Evolutionary conservation across 2,797 vertebrate species (phyloP), one percentile per base, ranked within the genome.

Genomic region (Dermochelys coriacea): DNA sequence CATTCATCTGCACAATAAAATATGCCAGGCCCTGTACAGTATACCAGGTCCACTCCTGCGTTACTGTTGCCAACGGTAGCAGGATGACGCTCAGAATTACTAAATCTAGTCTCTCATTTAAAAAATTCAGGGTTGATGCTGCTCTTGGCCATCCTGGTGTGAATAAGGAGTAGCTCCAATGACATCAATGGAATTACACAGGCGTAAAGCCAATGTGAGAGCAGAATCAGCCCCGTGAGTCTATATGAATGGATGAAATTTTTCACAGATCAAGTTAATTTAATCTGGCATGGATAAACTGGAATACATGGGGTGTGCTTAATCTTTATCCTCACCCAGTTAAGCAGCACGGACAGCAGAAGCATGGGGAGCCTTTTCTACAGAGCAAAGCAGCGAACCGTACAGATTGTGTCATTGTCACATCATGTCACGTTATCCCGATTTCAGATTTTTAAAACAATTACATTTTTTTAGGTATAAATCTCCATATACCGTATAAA

Each of bases 91-190:
- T 91, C 79, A 89, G 37, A 89, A 79, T 57, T n/a, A 0, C 84
- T 47, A 83, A 50, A 86, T 80, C 71, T 25, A 55, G 12, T 50
- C 93, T 88, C 86, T 79, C 12, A 91, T 96, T 94, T 93, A 81
- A 84, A 19, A 21, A 1, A 6, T 5, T 0, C 74, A 49, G 91
- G 94, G 78, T 95, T 85, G 88, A 81, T 41, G 90, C 91, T 94
- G 88, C 85, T 85, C 80, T 51, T 61, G 23, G 91, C 91, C 78
- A 0, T 1, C 64, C 34, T 68, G 61, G 8, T 15, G 79, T 55
- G 18, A 88, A 85, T 15, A 82, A 85, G 84, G 45, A 25, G 86
- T 52, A 45, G 49, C 82, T 84, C 75, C 54, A 45, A 68, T 2
- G 41, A 14, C 82, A 59, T 61, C 86, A 18, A 1, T 0, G 41